These are phyloP conservation scores for Latrodectus hesperus DNA, from an alignment of 2,888 invertebrate species.

Conservation along the genomic window DNA sequence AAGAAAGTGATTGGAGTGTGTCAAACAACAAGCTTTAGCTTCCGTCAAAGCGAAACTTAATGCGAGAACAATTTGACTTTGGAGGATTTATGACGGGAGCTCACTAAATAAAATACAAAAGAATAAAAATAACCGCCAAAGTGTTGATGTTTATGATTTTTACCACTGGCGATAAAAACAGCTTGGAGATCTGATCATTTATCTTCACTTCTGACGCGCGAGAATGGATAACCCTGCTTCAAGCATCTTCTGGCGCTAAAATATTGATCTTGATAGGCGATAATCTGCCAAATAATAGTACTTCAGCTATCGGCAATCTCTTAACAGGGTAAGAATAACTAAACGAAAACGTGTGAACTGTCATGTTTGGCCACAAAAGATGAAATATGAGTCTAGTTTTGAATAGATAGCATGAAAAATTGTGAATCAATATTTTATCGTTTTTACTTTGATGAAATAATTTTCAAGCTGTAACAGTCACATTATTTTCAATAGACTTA, in stretches of 20 bases:
- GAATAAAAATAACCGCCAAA: slow-evolving; percentile 54
- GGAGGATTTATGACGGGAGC: slow-evolving; percentile 25
- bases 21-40: not conserved
- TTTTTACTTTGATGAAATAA: too few species aligned
- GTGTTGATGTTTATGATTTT: slow-evolving; percentile 60
- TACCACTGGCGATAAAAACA: slow-evolving; percentile 33
- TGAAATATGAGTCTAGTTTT: too few species aligned
- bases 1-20: not conserved
- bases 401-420: too few species aligned
- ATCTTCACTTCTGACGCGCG: slow-evolving; percentile 32
- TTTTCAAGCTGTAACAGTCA: too few species aligned
- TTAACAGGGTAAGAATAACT: not conserved
- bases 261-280: slow-evolving; percentile 41
- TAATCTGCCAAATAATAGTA: slow-evolving; percentile 63
- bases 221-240: slow-evolving; percentile 53
- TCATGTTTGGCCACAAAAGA: slow-evolving; percentile 18
- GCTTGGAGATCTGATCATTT: slow-evolving; percentile 39
- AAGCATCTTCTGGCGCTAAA: slow-evolving; percentile 46
- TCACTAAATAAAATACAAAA: slow-evolving; percentile 6
- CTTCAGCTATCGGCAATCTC: slow-evolving; percentile 5
- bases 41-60: slow-evolving; percentile 4
- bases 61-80: slow-evolving; percentile 23
- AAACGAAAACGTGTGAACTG: not conserved
- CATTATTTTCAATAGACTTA: not conserved
- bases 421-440: too few species aligned